Conservation (phyloP, 2,888 invertebrate genomes). For the Polymixis lichenea region DNA sequence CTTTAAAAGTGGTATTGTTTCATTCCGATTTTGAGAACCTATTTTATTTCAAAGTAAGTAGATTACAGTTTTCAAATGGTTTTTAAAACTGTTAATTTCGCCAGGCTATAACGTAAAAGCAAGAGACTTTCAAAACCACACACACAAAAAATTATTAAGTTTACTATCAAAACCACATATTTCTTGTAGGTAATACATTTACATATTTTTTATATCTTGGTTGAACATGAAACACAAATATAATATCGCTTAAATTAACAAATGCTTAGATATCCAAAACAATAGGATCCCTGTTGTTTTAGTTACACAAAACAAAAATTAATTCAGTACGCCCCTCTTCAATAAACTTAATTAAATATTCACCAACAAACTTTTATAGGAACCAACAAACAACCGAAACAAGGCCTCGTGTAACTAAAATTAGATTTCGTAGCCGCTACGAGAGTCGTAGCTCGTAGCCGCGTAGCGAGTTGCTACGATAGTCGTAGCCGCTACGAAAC, state of each 20-base stretch:
- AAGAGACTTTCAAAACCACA: not conserved
- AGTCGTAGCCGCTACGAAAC: constrained; percentile 62
- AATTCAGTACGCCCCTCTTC: constrained; percentile 27
- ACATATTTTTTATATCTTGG: too few species aligned
- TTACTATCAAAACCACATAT: not conserved
- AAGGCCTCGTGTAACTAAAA: constrained; percentile 59
- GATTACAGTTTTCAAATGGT: not conserved
- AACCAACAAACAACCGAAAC: constrained; percentile 58
- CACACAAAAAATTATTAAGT: too few species aligned
- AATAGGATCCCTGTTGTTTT: constrained; percentile 18
- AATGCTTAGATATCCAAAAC: not conserved
- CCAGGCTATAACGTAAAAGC: not conserved
- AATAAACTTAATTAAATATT: constrained; percentile 54
- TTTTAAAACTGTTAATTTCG: not conserved
- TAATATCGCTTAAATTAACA: not conserved
- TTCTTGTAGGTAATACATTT: too few species aligned
- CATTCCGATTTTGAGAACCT: not conserved
- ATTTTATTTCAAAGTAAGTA: not conserved
- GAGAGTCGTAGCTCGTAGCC: constrained; percentile 57
- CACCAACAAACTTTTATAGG: constrained; percentile 50
- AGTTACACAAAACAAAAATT: constrained; percentile 39
- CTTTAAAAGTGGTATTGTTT: not conserved
- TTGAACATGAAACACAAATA: not conserved
- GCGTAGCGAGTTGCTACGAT: constrained; percentile 58
- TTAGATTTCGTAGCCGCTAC: constrained; percentile 64